Base-by-base conservation (phyloP, 2,113 vertebrate genomes). In the Rhinolophus ferrumequinum region DNA sequence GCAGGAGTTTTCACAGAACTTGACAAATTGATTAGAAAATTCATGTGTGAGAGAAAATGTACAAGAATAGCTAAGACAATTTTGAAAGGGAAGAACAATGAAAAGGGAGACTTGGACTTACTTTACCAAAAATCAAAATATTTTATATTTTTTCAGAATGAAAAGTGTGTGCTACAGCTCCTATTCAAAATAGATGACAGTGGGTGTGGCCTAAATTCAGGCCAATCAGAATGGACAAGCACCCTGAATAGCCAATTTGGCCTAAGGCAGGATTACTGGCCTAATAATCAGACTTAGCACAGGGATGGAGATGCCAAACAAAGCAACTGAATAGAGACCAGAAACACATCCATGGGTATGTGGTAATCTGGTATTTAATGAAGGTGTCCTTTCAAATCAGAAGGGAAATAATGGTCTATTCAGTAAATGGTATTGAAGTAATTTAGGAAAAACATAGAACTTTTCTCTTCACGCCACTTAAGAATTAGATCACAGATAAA, bases 21-120 rank as follows among this genome's bases (percentile, higher is more conserved):
- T 97, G 96, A 95, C 88, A 97, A 97, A 97, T 88, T 94, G 93
- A 94, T 96, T 96, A 93, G 95, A 96, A 96, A 97, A 94, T 96
- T 97, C 88, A 94, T 21, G 2, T 93, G 52, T 72, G 67, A 92
- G 91, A 93, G 88, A 96, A 97, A 94, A 95, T 38, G 81, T 44
- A 6, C 33, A 58, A 58, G 80, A 90, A 87, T 75, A 94, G 66
- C 75, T 81, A 76, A 77, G 85, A 88, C 77, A 88, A 94, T 88
- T 96, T 70, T 96, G 77, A 94, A 96, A 95, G 89, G 81, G 33
- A 83, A 93, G 87, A 95, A 97, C 79, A 97, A 93, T 93, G 69
- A 64, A 69, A 85, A 88, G 56, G 69, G 86, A 64, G 76, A 95
- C 92, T 94, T 47, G 60, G 89, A 93, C 86, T 91, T n/a, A 44